Base-by-base conservation (phyloP, 1,140 invertebrate genomes). In the Hormaphis cornu region DNA sequence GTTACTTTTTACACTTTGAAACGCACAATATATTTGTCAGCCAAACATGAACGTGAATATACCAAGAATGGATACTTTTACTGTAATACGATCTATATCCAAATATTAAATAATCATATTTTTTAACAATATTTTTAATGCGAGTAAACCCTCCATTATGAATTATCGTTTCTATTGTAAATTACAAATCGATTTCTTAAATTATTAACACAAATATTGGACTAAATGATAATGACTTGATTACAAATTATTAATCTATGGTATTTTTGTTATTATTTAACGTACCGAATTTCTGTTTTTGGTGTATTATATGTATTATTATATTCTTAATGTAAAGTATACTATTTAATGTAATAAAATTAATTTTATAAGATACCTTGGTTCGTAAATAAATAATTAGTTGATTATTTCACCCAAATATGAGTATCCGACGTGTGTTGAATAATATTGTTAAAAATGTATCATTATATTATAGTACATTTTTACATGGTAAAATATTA, bases 1-100 rank as follows among this genome's bases (percentile, higher is more conserved):
- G 58, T 63, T 63, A 63, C 58, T 40, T 63, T 46, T 46, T 30
- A 44, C 14, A 14, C n/a, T 58, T 40, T 20, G 14, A 46, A 28
- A 20, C 9, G 12, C 18, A 3, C 16, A 44, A 3, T 18, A 4
- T 44, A 44, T n/a, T 14, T 61, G 40, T 44, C 37, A n/a, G 12
- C 28, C 12, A 46, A 46, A 28, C 1, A 24, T 2, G 6, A 24
- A 30, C 35, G 6, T 20, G 2, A 2, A 16, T 10, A 3, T 20
- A 44, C 22, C 46, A 58, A 1, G 8, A 12, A 46, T 16, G n/a
- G 20, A 5, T 46, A 46, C 44, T 46, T n/a, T 30, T 20, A 5
- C 22, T 44, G 14, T 44, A 61, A 24, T 63, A n/a, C 46, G 40
- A 46, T 14, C 30, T 44, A 61, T 61, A 44, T 24, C 10, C 2